Base-by-base conservation (phyloP, 2,888 invertebrate genomes). In the Quadroppia sp. region DNA sequence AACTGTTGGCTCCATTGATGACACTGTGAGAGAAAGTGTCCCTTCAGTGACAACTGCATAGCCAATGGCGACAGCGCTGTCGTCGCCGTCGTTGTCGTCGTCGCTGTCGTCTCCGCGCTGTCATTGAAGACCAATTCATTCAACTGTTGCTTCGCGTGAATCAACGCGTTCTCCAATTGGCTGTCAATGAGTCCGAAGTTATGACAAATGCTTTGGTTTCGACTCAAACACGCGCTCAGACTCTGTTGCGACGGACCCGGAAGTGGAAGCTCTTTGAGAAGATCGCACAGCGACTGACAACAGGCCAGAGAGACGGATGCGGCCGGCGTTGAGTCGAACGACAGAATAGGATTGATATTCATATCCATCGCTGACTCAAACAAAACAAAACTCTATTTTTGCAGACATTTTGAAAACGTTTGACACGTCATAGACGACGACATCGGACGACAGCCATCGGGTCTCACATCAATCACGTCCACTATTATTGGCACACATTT, bases 241-340 rank as follows among this genome's bases (percentile, higher is more conserved):
- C 11, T 36, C 36, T 36, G 11, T 36, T 4, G 36, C 36, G 11
- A 36, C 36, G 4, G 6, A 11, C n/a, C 64, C 53, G 79, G 79
- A 61, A 79, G 74, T 9, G 78, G 78, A 42, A 79, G 74, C 59
- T 79, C 79, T 13, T 75, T 59, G 23, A 79, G 74, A n/a, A 79
- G 75, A 50, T 79, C 78, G 56, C 77, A 78, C 56, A 79, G 71
- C 17, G 78, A 77, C 74, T 79, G 78, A 72, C 78, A 77, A 40
- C 77, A 74, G 25, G 75, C 74, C 36, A 77, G 53, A 36, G 70
- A 71, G n/a, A 76, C 75, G 9, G 67, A 69, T 20, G 72, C 53
- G 15, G 74, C 74, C 32, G 48, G 32, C 32, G 45, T 50, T 7
- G 73, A 9, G 50, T 67, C 67, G 28, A 69, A 48, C 28, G 67